These are phyloP conservation scores for Hemicordylus capensis DNA, from an alignment of 2,113 vertebrate genomes.

Conservation along the genomic window DNA sequence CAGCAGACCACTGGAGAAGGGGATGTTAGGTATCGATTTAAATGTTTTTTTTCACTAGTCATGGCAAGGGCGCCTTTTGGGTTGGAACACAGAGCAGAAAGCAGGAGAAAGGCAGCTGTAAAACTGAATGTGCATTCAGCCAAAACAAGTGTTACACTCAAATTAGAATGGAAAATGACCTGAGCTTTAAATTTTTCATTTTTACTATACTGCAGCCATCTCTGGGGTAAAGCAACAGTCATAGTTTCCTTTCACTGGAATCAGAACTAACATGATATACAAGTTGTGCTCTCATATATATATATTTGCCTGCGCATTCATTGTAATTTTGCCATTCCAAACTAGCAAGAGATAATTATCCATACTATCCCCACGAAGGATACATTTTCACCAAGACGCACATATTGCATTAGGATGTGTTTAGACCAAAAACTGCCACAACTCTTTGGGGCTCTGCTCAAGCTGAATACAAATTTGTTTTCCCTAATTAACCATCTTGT, in stretches of 20 bases:
- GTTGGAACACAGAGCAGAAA: background rate
- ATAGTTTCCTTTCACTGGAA: background rate
- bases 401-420: background rate
- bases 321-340: background rate
- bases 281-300: background rate
- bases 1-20: background rate
- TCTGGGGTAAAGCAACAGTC: background rate
- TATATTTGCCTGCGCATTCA: background rate
- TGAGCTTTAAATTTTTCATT: background rate
- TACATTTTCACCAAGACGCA: background rate
- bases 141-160: background rate
- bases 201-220: background rate
- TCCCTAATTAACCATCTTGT: background rate
- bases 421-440: background rate
- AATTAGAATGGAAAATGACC: background rate
- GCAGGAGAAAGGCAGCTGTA: background rate
- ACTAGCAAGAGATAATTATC: background rate
- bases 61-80: background rate
- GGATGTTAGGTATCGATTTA: background rate
- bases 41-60: background rate
- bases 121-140: background rate
- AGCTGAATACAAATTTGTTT: background rate
- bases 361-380: no score
- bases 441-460: background rate
- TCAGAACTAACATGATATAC: background rate